A percentile compares a stretch with the other conserved stretches of the same genome.
Conservation (phyloP, 2,888 invertebrate genomes). For the Cremastinae sp. region DNA sequence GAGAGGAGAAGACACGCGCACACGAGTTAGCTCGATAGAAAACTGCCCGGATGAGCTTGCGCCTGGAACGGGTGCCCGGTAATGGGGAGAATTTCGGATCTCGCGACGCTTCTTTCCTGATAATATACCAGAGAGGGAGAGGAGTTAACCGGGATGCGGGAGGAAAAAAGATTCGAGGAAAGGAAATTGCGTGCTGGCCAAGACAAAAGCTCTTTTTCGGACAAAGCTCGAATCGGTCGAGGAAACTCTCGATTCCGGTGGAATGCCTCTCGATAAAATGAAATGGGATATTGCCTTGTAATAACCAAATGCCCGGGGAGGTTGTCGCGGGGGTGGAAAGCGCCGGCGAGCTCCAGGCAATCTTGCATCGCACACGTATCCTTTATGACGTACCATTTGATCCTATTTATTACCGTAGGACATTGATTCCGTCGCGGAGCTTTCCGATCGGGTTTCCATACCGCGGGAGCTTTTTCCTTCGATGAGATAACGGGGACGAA, state of each 20-base stretch:
- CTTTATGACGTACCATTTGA: slow-evolving; percentile 13
- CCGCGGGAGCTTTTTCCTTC: too few species aligned
- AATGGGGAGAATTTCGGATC: slow-evolving; percentile 14
- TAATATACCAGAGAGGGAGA: slow-evolving; percentile 10
- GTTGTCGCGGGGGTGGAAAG: too few species aligned
- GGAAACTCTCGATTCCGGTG: slow-evolving; percentile 30
- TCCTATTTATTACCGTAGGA: slow-evolving; percentile 7
- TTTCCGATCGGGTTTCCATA: background rate
- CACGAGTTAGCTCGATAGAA: slow-evolving; percentile 27
- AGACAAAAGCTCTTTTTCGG: slow-evolving; percentile 14
- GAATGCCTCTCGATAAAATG: slow-evolving; percentile 48
- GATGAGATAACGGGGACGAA: background rate
- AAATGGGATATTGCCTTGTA: slow-evolving; percentile 34
- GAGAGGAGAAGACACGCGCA: slow-evolving; percentile 31
- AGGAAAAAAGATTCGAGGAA: slow-evolving; percentile 9
- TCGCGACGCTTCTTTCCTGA: slow-evolving; percentile 55
- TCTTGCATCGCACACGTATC: slow-evolving; percentile 12
- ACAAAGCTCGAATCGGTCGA: slow-evolving; percentile 32
- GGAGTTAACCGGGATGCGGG: slow-evolving; percentile 6
- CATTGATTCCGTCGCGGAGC: background rate
- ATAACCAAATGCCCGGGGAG: slow-evolving; percentile 10
- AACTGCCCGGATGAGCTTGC: slow-evolving; percentile 48
- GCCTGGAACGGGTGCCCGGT: slow-evolving; percentile 45
- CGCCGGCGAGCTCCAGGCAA: background rate
- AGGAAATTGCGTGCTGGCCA: slow-evolving; percentile 49